A percentile compares a stretch with the other conserved stretches of the same genome.
Conservation (phyloP, 2,888 invertebrate species). For the Tenthredo notha region DNA sequence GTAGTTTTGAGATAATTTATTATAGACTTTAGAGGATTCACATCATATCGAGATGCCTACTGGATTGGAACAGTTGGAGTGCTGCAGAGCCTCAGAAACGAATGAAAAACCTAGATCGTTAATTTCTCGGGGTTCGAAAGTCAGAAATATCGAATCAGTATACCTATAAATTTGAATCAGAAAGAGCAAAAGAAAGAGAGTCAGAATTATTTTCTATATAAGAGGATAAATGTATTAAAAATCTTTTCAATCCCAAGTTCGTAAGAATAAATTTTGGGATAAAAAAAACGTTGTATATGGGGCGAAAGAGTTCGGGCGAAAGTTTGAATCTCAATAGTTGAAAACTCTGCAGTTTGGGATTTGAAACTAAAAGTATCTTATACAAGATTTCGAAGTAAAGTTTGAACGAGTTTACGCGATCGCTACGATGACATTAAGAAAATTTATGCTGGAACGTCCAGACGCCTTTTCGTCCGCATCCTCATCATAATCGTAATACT, state of each 20-base stretch:
- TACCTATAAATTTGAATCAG: background rate
- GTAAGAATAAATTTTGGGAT: background rate
- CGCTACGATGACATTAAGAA: conserved; percentile 9
- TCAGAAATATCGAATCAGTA: background rate
- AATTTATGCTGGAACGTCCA: background rate
- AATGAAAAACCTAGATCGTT: background rate
- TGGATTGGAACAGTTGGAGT: background rate
- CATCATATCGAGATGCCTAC: background rate
- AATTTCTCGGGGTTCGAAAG: background rate
- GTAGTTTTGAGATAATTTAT: background rate
- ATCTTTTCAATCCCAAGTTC: background rate
- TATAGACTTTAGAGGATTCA: background rate
- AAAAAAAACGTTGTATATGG: background rate
- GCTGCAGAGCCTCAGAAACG: background rate
- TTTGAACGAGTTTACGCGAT: conserved; percentile 12
- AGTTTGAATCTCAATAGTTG: conserved; percentile 20
- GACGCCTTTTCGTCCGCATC: background rate
- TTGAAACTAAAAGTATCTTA: background rate
- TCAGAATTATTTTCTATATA: background rate
- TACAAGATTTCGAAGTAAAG: background rate
- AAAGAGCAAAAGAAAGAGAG: background rate
- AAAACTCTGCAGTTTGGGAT: conserved; percentile 5
- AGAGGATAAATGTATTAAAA: background rate
- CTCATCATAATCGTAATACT: background rate
- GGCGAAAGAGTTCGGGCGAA: background rate